Evolutionary conservation across 2,797 vertebrate genomes (phyloP).

Genomic region (Huso huso): DNA sequence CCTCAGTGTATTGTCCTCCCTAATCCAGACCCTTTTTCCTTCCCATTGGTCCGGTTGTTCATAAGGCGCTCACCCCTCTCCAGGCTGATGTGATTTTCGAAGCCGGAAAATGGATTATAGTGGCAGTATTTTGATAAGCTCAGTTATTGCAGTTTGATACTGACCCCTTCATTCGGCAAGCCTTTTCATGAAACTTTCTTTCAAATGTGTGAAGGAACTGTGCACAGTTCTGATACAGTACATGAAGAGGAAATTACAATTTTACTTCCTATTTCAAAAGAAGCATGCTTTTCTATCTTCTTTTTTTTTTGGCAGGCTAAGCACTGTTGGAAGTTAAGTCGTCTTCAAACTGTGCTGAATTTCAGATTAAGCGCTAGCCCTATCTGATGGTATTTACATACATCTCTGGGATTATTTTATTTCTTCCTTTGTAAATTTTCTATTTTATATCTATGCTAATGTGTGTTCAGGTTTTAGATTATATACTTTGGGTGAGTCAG

Average conservation of each 20-base stretch:
- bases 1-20: slow-evolving; percentile 33
- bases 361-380: slow-evolving; percentile 7
- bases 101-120: slow-evolving; percentile 54
- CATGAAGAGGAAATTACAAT: not conserved
- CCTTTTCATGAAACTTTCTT: slow-evolving; percentile 26
- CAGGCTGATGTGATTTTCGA: slow-evolving; percentile 49
- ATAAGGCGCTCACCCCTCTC: slow-evolving; percentile 37
- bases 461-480: not conserved
- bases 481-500: slow-evolving; percentile 6
- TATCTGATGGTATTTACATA: slow-evolving; percentile 16
- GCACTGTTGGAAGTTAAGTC: slow-evolving; percentile 6
- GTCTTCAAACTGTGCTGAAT: slow-evolving; percentile 6
- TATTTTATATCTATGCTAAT: not conserved
- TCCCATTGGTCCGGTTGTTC: slow-evolving; percentile 45
- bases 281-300: slow-evolving; percentile 4
- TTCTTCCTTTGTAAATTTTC: slow-evolving; percentile 13
- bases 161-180: slow-evolving; percentile 35
- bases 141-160: slow-evolving; percentile 28
- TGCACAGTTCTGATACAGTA: slow-evolving; percentile 10
- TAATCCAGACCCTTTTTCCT: slow-evolving; percentile 48
- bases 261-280: slow-evolving; percentile 4
- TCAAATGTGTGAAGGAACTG: slow-evolving; percentile 17
- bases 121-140: slow-evolving; percentile 59
- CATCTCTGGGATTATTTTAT: slow-evolving; percentile 11
- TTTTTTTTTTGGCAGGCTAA: slow-evolving; percentile 8